phyloP scores from a whole-genome alignment of 1,140 invertebrate genomes.

The Drosophila jambulina region DNA sequence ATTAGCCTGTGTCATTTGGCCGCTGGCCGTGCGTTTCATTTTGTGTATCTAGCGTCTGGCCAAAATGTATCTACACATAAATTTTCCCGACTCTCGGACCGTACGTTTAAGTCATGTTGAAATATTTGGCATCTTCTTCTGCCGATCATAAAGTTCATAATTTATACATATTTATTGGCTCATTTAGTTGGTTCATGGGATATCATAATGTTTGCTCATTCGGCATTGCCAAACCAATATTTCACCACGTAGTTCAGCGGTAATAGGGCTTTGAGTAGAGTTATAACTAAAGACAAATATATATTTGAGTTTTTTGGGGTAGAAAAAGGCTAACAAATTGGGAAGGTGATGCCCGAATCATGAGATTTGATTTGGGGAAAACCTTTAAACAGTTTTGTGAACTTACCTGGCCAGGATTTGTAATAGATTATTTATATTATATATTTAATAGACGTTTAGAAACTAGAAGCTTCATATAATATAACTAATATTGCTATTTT shows the following conservation, averaged over 20 bases:
- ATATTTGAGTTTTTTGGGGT: background rate
- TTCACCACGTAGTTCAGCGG: slow-evolving; percentile 20
- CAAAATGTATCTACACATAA: slow-evolving; percentile 58
- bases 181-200: slow-evolving; percentile 25
- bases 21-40: slow-evolving; percentile 45
- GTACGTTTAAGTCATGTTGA: slow-evolving; percentile 55
- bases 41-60: slow-evolving; percentile 63
- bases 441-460: background rate
- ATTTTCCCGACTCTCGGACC: slow-evolving; percentile 26
- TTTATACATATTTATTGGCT: slow-evolving; percentile 48
- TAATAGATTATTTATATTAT: background rate
- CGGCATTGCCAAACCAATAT: background rate
- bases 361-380: background rate
- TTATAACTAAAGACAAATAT: background rate
- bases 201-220: slow-evolving; percentile 10
- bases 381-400: background rate
- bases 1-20: slow-evolving; percentile 78
- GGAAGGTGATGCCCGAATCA: background rate
- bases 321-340: background rate
- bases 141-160: slow-evolving; percentile 59
- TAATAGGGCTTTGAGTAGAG: slow-evolving; percentile 1
- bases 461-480: background rate
- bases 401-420: background rate
- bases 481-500: background rate
- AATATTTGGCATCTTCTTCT: slow-evolving; percentile 53